phyloP scores from a whole-genome alignment of 2,797 vertebrate genomes.

The Phalanger gymnotis region DNA sequence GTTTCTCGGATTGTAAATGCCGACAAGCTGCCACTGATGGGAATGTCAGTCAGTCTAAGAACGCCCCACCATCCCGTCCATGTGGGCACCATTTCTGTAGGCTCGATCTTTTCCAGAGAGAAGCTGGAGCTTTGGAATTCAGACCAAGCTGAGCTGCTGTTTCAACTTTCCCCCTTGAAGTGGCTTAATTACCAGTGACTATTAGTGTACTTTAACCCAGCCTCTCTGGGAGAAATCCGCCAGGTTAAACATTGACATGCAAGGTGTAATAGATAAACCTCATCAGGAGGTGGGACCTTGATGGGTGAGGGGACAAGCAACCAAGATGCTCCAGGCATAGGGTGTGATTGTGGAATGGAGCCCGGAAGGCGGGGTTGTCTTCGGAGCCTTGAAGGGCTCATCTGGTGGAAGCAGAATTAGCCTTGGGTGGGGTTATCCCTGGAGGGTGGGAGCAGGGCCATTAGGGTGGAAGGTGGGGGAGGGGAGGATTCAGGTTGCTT shows the following conservation, averaged over 20 bases:
- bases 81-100: constrained; percentile 35
- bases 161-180: constrained; percentile 48
- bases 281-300: too few relatives aligned
- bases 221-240: neutral
- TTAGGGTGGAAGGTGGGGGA: too few relatives aligned
- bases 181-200: constrained; percentile 34
- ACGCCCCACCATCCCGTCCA: too few relatives aligned
- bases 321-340: neutral
- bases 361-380: neutral
- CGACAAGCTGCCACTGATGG: constrained; percentile 46
- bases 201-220: constrained; percentile 13
- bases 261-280: neutral
- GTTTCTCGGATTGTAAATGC: constrained; percentile 64
- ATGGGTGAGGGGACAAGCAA: neutral
- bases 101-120: constrained; percentile 66
- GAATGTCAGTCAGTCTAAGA: constrained; percentile 43
- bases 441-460: too few relatives aligned
- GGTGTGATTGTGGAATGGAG: too few relatives aligned
- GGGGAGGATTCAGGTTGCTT: too few relatives aligned
- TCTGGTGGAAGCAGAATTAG: too few relatives aligned
- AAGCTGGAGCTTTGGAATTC: constrained; percentile 44
- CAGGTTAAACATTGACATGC: neutral
- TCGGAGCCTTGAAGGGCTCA: too few relatives aligned
- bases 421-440: too few relatives aligned
- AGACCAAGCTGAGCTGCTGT: constrained; percentile 21